These are phyloP conservation scores for Erythrocercus mccallii DNA, from an alignment of 2,113 vertebrate genomes.

Conservation along the genomic window DNA sequence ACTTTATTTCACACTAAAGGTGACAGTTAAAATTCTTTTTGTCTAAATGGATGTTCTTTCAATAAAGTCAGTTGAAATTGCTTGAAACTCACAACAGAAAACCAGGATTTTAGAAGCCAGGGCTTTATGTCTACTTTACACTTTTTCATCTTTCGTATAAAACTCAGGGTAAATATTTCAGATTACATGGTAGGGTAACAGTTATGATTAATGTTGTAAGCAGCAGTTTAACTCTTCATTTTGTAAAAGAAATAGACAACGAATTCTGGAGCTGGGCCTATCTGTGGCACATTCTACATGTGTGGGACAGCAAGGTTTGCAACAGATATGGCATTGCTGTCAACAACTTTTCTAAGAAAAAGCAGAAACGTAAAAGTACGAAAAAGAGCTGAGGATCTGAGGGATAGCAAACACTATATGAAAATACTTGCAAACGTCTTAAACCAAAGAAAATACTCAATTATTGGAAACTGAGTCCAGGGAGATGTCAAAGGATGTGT, in stretches of 20 bases:
- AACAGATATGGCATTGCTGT: not conserved
- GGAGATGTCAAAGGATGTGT: not conserved
- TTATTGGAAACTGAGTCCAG: not conserved
- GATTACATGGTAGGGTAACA: not conserved
- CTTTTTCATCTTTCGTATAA: not conserved
- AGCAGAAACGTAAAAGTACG: accelerated
- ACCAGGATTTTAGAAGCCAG: not conserved
- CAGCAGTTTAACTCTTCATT: not conserved
- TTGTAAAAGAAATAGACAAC: not conserved
- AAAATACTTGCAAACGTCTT: not conserved
- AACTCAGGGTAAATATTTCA: not conserved
- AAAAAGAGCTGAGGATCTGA: not conserved
- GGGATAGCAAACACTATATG: accelerated
- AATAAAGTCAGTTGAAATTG: not conserved
- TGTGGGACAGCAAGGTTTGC: not conserved
- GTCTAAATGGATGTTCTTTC: not conserved
- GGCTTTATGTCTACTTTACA: not conserved
- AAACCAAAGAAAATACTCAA: not conserved
- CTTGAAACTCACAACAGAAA: not conserved
- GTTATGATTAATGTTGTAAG: not conserved
- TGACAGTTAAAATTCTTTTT: not conserved
- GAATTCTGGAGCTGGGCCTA: not conserved
- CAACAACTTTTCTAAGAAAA: not conserved
- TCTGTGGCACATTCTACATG: not conserved
- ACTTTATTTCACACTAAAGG: not conserved